Conservation (phyloP, 2,888 invertebrate genomes). For the Cremastobaeus sp. region DNA sequence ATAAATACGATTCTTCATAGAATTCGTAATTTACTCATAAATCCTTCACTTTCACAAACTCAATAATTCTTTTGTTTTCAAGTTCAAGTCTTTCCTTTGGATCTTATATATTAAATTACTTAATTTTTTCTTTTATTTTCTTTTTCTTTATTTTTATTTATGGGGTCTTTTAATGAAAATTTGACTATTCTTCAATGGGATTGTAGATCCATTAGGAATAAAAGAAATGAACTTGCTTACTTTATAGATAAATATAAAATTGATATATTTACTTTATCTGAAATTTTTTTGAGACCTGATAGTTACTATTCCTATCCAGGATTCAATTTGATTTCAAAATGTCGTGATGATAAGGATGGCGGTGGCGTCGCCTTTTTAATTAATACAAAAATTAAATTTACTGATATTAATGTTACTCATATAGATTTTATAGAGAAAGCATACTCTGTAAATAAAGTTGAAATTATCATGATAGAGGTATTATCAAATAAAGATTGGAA, state of each 20-base stretch:
- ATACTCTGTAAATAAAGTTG: conserved; percentile 12
- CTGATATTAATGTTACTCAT: conserved; percentile 6
- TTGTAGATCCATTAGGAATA: conserved; percentile 7
- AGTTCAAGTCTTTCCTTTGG: background rate
- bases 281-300: conserved; percentile 3
- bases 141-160: too few relatives aligned
- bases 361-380: conserved; percentile 17
- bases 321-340: conserved; percentile 2
- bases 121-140: too few relatives aligned
- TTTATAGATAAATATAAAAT: conserved; percentile 3
- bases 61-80: too few relatives aligned
- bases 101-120: background rate
- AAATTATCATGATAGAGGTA: conserved; percentile 17
- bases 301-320: background rate
- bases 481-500: background rate
- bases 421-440: background rate
- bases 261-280: conserved; percentile 16
- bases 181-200: conserved; percentile 23
- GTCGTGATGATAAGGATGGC: background rate
- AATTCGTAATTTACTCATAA: too few relatives aligned
- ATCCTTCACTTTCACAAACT: too few relatives aligned
- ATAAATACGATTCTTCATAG: too few relatives aligned
- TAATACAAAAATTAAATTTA: conserved; percentile 10
- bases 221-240: background rate
- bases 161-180: background rate